Evolutionary conservation across 2,888 invertebrate genomes (phyloP), one percentile per base, ranked within the genome.

Genomic region (Cynaeus angustus): DNA sequence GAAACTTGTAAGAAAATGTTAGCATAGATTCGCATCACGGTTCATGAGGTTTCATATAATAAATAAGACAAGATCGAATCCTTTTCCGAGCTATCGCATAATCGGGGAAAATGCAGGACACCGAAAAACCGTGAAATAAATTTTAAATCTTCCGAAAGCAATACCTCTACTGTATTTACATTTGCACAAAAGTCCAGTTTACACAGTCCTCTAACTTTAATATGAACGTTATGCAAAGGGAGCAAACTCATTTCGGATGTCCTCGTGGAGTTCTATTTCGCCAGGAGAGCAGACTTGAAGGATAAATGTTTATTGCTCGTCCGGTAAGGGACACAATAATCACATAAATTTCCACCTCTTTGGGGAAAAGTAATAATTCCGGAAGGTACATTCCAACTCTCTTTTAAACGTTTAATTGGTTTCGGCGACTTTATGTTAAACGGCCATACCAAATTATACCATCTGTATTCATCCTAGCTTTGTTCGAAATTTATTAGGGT

Each of bases 271-370:
- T 10, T 59, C 28, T 30, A 21, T 28, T n/a, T 21, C 14, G 7
- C 14, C 14, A 41, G 13, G 12, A 41, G 43, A n/a, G 28, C 14
- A 45, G 45, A 37, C 58, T 55, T 37, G 52, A 52, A 68, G 64
- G 68, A 68, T 64, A 64, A 64, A 68, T 55, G 68, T 68, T 68
- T 68, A 68, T 68, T 68, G 68, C 64, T 37, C 53, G 46, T 55
- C 62, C 64, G 48, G 64, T 38, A 43, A 30, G 50, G 52, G 55
- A 68, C 68, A 55, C 68, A 64, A 68, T 68, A 64, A 68, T 64
- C 68, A 45, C 45, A 68, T 55, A 68, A 68, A 68, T 68, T 61
- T 41, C 10, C 46, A 62, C 64, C 45, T 59, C 21, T 37, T 50
- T 9, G 41, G 28, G 41, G 12, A 10, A 6, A 16, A 21, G 12